These are phyloP conservation scores for Noctua comes DNA, from an alignment of 2,888 invertebrate genomes.

Conservation along the genomic window DNA sequence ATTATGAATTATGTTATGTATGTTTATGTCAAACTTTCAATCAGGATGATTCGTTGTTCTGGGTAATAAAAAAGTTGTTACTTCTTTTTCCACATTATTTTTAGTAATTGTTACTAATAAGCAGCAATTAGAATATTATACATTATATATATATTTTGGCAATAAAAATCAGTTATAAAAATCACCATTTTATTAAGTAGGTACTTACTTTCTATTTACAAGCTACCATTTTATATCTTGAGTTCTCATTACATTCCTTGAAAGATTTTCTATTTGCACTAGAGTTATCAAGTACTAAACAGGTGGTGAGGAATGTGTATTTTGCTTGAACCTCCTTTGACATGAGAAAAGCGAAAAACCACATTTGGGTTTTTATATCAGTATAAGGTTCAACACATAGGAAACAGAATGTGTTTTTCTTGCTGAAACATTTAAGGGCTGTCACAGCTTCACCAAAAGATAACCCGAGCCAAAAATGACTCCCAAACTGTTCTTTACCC, in stretches of 20 bases:
- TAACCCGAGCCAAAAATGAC: background rate
- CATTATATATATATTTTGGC: background rate
- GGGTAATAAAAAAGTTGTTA: background rate
- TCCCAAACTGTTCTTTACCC: constrained; percentile 17
- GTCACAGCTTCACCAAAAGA: background rate
- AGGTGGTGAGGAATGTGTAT: constrained; percentile 74
- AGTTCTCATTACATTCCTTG: background rate
- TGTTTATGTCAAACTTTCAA: background rate
- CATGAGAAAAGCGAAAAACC: constrained; percentile 75
- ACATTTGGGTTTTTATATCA: constrained; percentile 68
- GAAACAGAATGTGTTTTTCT: constrained; percentile 73
- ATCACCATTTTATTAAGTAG: background rate
- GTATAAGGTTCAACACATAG: constrained; percentile 70
- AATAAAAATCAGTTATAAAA: background rate
- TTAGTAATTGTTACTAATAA: background rate
- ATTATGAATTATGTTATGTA: too few species aligned
- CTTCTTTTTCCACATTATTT: too few species aligned
- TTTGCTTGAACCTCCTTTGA: constrained; percentile 72
- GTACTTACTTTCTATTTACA: background rate
- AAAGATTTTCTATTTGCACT: background rate
- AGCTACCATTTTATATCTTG: background rate
- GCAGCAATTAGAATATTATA: background rate
- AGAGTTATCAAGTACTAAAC: constrained; percentile 47
- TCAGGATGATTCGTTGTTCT: background rate
- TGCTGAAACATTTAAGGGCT: constrained; percentile 60